These are phyloP conservation scores for Parochlus steinenii DNA, from an alignment of 2,888 invertebrate species.

Conservation along the genomic window DNA sequence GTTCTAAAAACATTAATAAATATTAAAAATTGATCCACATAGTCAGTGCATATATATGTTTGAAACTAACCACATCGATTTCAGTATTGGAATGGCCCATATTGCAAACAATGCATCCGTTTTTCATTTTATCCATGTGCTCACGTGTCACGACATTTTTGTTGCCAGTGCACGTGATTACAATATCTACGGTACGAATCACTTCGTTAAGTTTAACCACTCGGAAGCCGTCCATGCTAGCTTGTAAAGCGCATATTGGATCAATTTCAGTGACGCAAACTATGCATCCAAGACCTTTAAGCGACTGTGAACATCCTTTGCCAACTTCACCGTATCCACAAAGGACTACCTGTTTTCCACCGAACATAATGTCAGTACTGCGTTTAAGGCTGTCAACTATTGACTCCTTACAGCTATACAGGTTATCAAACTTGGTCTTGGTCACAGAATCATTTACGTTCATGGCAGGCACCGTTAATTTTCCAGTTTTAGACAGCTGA, in stretches of 20 bases:
- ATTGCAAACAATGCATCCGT: conserved; percentile 88
- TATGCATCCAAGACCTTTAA: conserved; percentile 87
- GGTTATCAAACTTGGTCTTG: conserved; percentile 94
- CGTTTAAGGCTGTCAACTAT: conserved; percentile 52
- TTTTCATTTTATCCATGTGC: conserved; percentile 94
- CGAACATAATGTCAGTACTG: conserved; percentile 79
- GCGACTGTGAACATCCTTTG: conserved; percentile 88
- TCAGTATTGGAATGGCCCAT: conserved; percentile 97
- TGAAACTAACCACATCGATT: conserved; percentile 64
- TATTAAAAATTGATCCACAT: conserved; percentile 8
- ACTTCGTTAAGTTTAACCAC: conserved; percentile 92
- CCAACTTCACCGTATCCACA: conserved; percentile 97
- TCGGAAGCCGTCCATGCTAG: conserved; percentile 71
- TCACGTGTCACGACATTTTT: conserved; percentile 91
- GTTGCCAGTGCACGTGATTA: conserved; percentile 95
- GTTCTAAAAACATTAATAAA: conserved; percentile 37
- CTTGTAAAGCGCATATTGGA: conserved; percentile 94
- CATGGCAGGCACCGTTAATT: conserved; percentile 91
- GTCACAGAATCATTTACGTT: conserved; percentile 97
- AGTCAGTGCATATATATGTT: conserved; percentile 12
- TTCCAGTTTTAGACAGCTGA: conserved; percentile 86
- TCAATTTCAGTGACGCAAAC: conserved; percentile 84
- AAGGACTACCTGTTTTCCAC: conserved; percentile 89
- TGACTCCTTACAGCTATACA: conserved; percentile 88
- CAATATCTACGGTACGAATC: conserved; percentile 80